phyloP scores from a whole-genome alignment of 2,797 vertebrate species.

The Thalassophryne amazonica region DNA sequence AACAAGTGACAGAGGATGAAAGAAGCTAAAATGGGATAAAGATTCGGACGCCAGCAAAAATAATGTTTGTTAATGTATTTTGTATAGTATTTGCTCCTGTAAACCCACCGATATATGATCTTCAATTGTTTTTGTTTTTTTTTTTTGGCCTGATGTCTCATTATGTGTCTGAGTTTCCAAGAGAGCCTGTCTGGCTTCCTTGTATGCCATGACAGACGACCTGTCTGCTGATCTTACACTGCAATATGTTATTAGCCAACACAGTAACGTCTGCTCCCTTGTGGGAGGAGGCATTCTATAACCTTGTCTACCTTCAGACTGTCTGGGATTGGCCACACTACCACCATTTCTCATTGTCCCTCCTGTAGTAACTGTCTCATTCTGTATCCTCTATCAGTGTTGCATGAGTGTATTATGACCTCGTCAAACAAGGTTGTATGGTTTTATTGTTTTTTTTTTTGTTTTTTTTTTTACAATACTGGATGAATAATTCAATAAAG shows the following conservation, averaged over 20 bases:
- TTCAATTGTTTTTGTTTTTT: constrained; percentile 40
- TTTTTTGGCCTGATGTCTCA: constrained; percentile 25
- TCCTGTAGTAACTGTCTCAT: constrained; percentile 8
- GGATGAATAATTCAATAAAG: constrained; percentile 53
- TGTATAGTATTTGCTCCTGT: constrained; percentile 6
- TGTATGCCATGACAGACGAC: constrained; percentile 38
- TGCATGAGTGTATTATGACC: constrained; percentile 5
- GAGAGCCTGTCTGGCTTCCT: constrained; percentile 35
- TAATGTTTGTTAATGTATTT: constrained; percentile 18
- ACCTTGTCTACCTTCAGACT: constrained; percentile 49
- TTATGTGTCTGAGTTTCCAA: constrained; percentile 55
- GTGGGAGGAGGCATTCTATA: constrained; percentile 40
- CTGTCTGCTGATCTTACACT: constrained; percentile 50
- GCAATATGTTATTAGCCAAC: constrained; percentile 57
- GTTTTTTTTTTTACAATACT: no score
- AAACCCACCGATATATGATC: constrained; percentile 12
- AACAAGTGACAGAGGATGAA: constrained; percentile 17
- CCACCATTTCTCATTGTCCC: constrained; percentile 25
- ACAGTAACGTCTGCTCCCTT: constrained; percentile 28
- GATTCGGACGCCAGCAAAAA: constrained; percentile 18
- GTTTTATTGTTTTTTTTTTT: background rate
- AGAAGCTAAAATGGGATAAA: constrained; percentile 17
- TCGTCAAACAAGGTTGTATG: background rate
- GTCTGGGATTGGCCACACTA: constrained; percentile 14
- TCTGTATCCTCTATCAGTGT: constrained; percentile 1